phyloP scores from a whole-genome alignment of 2,113 vertebrate genomes.

The Litocranius walleri region DNA sequence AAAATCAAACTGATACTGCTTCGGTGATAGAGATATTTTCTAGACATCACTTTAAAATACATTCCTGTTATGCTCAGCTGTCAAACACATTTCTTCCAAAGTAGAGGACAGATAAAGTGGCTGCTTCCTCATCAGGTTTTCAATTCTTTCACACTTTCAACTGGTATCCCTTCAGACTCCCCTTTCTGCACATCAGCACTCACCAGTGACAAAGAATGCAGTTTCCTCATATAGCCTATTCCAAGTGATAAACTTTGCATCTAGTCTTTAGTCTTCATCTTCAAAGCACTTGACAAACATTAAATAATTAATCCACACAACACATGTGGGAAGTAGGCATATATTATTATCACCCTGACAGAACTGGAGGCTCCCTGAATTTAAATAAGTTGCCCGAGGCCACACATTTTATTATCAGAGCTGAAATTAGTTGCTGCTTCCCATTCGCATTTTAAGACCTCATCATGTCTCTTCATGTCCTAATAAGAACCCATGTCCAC shows the following conservation, averaged over 20 bases:
- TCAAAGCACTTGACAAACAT: constrained; percentile 56
- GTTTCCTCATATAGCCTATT: not conserved
- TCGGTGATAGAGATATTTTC: constrained; percentile 27
- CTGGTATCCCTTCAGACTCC: not conserved
- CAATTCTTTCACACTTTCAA: not conserved
- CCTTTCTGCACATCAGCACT: not conserved
- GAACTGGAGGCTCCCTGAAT: constrained; percentile 35
- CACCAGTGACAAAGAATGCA: not conserved
- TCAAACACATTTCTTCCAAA: constrained; percentile 46
- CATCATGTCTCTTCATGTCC: not conserved
- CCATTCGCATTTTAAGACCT: not conserved
- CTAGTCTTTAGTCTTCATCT: constrained; percentile 22
- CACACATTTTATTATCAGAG: not conserved
- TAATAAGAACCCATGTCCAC: not conserved
- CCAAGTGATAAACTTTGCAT: not conserved
- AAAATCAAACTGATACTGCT: constrained; percentile 26
- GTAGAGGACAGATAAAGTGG: not conserved
- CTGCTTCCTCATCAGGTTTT: not conserved
- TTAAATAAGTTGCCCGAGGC: not conserved
- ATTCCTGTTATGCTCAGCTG: not conserved
- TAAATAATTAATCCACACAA: constrained; percentile 62
- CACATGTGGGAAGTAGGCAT: constrained; percentile 14
- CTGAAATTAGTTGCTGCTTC: not conserved
- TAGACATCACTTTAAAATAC: constrained; percentile 33
- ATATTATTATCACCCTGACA: not conserved